Conservation (phyloP, 2,888 invertebrate genomes). For the Chironomus riparius region DNA sequence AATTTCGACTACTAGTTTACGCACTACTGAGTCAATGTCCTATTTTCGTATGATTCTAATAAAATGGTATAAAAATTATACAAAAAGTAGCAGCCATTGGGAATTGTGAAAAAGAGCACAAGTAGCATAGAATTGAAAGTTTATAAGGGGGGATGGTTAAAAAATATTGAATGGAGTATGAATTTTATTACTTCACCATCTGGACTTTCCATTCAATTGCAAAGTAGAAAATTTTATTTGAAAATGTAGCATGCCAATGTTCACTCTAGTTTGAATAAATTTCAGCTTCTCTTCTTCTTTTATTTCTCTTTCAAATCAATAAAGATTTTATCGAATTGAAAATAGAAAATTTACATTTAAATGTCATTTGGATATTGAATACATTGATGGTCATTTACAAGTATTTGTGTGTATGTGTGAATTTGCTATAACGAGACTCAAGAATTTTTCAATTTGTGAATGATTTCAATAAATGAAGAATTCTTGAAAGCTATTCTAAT, state of each 20-base stretch:
- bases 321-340: not conserved
- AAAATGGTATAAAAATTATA: too few relatives aligned
- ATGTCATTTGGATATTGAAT: not conserved
- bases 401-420: too few relatives aligned
- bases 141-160: not conserved
- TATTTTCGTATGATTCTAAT: too few relatives aligned
- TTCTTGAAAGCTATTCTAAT: too few relatives aligned
- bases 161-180: conserved; percentile 7
- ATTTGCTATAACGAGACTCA: too few relatives aligned
- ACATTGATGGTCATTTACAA: too few relatives aligned
- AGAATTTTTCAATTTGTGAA: too few relatives aligned
- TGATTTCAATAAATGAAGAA: too few relatives aligned
- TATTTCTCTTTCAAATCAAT: not conserved
- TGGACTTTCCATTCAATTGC: not conserved
- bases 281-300: not conserved
- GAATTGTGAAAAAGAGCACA: not conserved
- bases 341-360: not conserved
- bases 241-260: not conserved
- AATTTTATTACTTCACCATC: conserved; percentile 11
- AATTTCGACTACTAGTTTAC: too few relatives aligned
- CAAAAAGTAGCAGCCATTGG: not conserved
- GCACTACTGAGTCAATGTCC: too few relatives aligned
- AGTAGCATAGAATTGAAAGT: not conserved
- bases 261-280: not conserved
- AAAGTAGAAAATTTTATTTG: not conserved